Base-by-base conservation (phyloP, 1,140 invertebrate genomes). In the Drosophila serrata region DNA sequence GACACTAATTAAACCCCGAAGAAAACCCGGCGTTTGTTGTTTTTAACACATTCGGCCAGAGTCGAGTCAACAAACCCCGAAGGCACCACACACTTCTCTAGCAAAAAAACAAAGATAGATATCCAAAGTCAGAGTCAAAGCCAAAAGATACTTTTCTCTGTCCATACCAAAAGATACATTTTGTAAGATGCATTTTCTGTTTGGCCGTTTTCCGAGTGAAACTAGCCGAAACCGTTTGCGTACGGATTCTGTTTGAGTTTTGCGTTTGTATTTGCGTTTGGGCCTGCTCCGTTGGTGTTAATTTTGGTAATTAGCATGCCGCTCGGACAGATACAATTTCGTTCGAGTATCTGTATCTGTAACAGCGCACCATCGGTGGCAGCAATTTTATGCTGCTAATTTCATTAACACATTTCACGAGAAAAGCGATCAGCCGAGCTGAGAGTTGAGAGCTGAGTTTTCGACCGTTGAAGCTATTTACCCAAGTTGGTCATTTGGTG, bases 381-480 rank as follows among this genome's bases (percentile, higher is more conserved):
- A 81, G 62, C 77, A 75, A 87, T 90, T 82, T 85, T 90, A 91
- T 91, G 91, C 81, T 92, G 91, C 91, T 92, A 92, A 92, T 92
- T 92, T 92, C 91, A 92, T 92, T 92, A 92, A 92, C 91, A 92
- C 90, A 84, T 87, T 79, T 75, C 70, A 73, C 75, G 74, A 76
- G 62, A 75, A 76, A 67, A 59, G 46, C 74, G 75, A 68, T 58
- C 75, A 67, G 74, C 55, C 48, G 8, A 53, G 49, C 49, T 22
- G 31, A 53, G 49, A 53, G 49, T 13, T 35, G 6, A 53, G 46
- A 49, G 48, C 7, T 37, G 7, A 35, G 49, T 4, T 9, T 4
- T 9, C 12, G 7, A 42, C 61, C 64, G 15, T 51, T 27, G 11
- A 56, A 80, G 82, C 55, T 79, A 70, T 82, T 85, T 85, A 70